Percentiles rank a stretch among this genome's conserved stretches.
These are phyloP conservation scores for Myanophis thanlyinensis DNA, from an alignment of 2,113 vertebrate genomes.

Conservation along the genomic window DNA sequence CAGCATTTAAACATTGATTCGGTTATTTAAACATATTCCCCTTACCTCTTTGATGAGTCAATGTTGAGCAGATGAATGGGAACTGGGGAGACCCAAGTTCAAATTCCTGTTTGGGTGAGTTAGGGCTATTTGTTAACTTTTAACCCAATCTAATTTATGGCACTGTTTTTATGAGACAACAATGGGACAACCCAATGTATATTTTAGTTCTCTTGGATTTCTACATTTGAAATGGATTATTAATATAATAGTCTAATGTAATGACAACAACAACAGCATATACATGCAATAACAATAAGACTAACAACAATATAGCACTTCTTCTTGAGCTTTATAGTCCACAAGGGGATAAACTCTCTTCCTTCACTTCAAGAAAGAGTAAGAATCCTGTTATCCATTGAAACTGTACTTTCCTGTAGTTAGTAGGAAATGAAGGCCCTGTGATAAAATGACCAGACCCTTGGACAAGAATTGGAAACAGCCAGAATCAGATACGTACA, in stretches of 20 bases:
- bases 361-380: not conserved
- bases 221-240: not conserved
- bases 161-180: not conserved
- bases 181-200: not conserved
- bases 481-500: not conserved
- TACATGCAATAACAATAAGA: not conserved
- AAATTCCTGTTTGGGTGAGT: not conserved
- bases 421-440: not conserved
- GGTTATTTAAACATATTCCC: not conserved
- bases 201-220: not conserved
- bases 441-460: not conserved
- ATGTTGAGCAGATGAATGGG: not conserved
- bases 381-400: not conserved
- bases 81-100: not conserved
- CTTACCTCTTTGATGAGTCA: not conserved
- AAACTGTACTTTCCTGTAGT: not conserved
- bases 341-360: not conserved
- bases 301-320: not conserved
- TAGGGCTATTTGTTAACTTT: not conserved
- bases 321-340: not conserved
- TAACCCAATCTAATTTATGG: not conserved
- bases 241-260: not conserved
- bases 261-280: not conserved
- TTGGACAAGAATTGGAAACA: not conserved
- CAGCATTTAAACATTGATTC: conserved; percentile 6